These are phyloP conservation scores for Stomorhina lunata DNA, from an alignment of 2,888 invertebrate species.

Conservation along the genomic window DNA sequence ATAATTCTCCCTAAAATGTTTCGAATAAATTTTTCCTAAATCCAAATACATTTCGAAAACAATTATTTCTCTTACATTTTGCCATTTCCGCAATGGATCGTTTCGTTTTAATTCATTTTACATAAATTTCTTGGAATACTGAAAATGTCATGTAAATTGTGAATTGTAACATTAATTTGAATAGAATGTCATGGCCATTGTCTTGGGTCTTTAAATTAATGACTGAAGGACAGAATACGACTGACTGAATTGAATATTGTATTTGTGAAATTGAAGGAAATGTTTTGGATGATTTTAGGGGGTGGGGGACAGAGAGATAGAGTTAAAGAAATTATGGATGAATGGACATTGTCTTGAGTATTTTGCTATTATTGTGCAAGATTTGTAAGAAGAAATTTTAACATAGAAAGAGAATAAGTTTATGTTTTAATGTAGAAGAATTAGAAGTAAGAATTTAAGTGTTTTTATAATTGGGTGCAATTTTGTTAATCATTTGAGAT, in stretches of 20 bases:
- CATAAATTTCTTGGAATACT: neutral
- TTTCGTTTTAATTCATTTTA: neutral
- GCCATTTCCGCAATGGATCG: neutral
- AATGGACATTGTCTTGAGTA: neutral
- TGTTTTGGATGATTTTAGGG: neutral
- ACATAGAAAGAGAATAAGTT: too few relatives aligned
- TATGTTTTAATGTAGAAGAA: neutral
- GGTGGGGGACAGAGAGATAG: neutral
- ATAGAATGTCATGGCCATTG: slow-evolving; percentile 1
- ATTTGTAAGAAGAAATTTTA: neutral
- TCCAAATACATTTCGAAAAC: neutral
- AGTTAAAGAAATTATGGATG: too few relatives aligned
- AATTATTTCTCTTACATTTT: neutral
- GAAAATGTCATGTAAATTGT: slow-evolving; percentile 11
- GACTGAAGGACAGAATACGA: neutral
- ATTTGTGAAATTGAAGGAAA: neutral
- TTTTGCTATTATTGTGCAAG: neutral
- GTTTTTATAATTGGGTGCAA: slow-evolving; percentile 25
- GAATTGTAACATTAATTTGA: slow-evolving; percentile 15
- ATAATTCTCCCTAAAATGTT: neutral
- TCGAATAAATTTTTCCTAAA: neutral
- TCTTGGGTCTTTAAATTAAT: too few relatives aligned
- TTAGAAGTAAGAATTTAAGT: neutral
- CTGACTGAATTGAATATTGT: slow-evolving; percentile 30
- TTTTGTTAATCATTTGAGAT: slow-evolving; percentile 30